Evolutionary conservation across 2,888 invertebrate species (phyloP).

Genomic region (Leptogaster cylindrica): DNA sequence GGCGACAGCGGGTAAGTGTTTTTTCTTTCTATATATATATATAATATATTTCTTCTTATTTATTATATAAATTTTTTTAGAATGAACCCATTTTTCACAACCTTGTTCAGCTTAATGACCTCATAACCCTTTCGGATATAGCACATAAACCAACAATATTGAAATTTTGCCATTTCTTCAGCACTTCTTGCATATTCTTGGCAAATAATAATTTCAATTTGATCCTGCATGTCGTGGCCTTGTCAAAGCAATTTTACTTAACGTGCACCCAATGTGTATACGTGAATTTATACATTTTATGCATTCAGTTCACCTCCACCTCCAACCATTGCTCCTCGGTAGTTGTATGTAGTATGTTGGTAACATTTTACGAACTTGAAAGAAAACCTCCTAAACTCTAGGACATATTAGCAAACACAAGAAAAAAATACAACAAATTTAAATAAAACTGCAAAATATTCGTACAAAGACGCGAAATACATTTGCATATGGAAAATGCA

Average conservation of each 20-base stretch:
- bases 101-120: constrained; percentile 8
- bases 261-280: constrained; percentile 21
- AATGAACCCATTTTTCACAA: constrained; percentile 30
- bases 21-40: too few relatives aligned
- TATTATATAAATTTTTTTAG: too few relatives aligned
- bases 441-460: constrained; percentile 31
- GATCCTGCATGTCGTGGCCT: constrained; percentile 9
- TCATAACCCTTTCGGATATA: constrained; percentile 6
- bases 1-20: too few relatives aligned
- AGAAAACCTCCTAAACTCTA: constrained; percentile 21
- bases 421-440: too few relatives aligned
- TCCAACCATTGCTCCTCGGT: too few relatives aligned
- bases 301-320: constrained; percentile 18
- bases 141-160: constrained; percentile 4
- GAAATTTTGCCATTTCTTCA: constrained; percentile 15
- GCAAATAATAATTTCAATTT: constrained; percentile 28
- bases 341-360: constrained; percentile 1
- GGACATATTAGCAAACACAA: constrained; percentile 34
- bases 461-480: background rate
- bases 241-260: constrained; percentile 34
- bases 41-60: too few relatives aligned
- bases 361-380: constrained; percentile 10
- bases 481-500: constrained; percentile 35
- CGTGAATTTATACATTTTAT: background rate
- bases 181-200: background rate